Evolutionary conservation across 2,888 invertebrate genomes (phyloP), one percentile per base, ranked within the genome.

Genomic region (Tiliacea citrago): DNA sequence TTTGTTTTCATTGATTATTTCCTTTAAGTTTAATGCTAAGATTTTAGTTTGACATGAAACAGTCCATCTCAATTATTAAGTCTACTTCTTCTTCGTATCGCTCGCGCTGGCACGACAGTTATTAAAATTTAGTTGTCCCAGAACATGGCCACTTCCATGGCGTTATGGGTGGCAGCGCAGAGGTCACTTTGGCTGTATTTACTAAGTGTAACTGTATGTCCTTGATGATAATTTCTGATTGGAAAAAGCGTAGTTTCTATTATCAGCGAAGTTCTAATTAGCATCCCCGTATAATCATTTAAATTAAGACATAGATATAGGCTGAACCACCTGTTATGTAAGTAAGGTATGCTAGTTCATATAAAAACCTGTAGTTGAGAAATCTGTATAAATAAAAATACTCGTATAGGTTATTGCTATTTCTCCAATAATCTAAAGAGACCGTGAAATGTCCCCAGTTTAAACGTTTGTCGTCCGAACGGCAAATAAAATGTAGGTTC

Each of bases 401-500:
- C 18, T 58, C 6, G 10, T 74, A 80, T 0, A 51, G 45, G 10
- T 58, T 45, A 53, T 47, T 0, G 6, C 13, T 21, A 24, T 24
- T 21, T 76, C 53, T 65, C n/a, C 24, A 24, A 35, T 68, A 35
- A 77, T 66, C 18, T 66, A n/a, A 45, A 45, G n/a, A 60, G 66
- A 39, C 65, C 45, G 67, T 70, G 67, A 84, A 74, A 70, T 81
- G 75, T 74, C 62, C 42, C 49, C 53, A 67, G 61, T 69, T 47
- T 61, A 69, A 66, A 72, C 39, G 51, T 72, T 68, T 81, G 71
- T 72, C 60, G 84, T 60, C 47, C 5, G 60, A 75, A 61, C 47
- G 55, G 83, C 72, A 70, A 85, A 77, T 85, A 73, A 85, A 83
- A 85, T 83, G 77, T 83, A 75, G 86, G 83, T 60, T 82, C 58